Evolutionary conservation across 2,888 invertebrate species (phyloP), one percentile per base, ranked within the genome.

Genomic region (Anorthoa munda): DNA sequence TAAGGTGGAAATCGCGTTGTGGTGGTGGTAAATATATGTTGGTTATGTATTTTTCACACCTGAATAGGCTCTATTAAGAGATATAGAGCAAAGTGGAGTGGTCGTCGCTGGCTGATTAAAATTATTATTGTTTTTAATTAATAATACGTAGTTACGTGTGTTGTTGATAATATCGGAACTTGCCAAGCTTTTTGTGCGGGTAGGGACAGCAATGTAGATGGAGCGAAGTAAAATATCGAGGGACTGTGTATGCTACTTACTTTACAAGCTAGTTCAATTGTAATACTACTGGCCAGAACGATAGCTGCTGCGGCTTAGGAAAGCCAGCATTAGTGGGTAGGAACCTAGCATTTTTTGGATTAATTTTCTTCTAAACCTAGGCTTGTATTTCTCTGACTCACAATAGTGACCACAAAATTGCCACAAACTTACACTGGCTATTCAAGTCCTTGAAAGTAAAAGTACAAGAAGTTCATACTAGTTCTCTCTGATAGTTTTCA

Each of bases 91-190:
- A 77, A 84, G 66, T 82, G 70, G 72, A 75, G 59, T 83, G 77
- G 71, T 66, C 86, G 82, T 87, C 88, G 85, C 85, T 87, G 86
- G 85, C 86, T 92, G 91, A 93, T 93, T 92, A 92, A 91, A 92
- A 90, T 90, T 90, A 92, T 91, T 92, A 92, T 92, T 91, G 92
- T 92, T 91, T 93, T 94, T 92, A 93, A 94, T 93, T 94, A 94
- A 93, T 93, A 91, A 92, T 90, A 91, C 89, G 87, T 91, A 91
- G 92, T 90, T 92, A 92, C 88, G 91, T 92, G 89, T 90, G 87
- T 89, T 79, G 85, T 81, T 87, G 94, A 94, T 94, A 91, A 78
- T 83, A 94, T 94, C 93, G 88, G 84, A 87, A 88, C 87, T 92
- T 88, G 90, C 86, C 82, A 88, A 90, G 90, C 90, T 93, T 95